These are phyloP conservation scores for Liposcelis brunnea DNA, from an alignment of 2,888 invertebrate species.

Conservation along the genomic window DNA sequence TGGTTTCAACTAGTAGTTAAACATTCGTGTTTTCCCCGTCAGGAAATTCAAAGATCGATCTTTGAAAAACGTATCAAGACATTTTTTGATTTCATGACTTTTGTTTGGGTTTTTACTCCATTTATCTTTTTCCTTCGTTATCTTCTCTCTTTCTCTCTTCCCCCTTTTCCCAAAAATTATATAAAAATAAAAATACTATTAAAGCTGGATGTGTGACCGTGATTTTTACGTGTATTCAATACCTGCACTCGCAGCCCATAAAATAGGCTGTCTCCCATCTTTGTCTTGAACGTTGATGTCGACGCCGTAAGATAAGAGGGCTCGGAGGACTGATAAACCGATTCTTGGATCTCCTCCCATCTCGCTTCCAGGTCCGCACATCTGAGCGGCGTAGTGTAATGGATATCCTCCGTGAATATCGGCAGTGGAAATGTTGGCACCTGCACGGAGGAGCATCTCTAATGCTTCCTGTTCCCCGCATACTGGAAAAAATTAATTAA, in stretches of 20 bases:
- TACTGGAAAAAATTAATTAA: slow-evolving; percentile 41
- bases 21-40: too few relatives aligned
- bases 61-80: too few relatives aligned
- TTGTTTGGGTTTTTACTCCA: too few relatives aligned
- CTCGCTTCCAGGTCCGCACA: slow-evolving; percentile 70
- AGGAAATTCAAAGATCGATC: too few relatives aligned
- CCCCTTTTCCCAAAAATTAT: too few relatives aligned
- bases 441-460: slow-evolving; percentile 64
- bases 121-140: too few relatives aligned
- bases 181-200: too few relatives aligned
- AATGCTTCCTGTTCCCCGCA: slow-evolving; percentile 86
- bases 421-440: slow-evolving; percentile 72
- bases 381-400: slow-evolving; percentile 93
- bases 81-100: too few relatives aligned
- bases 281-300: slow-evolving; percentile 74
- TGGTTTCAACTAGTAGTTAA: too few relatives aligned
- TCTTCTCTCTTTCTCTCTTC: too few relatives aligned
- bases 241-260: slow-evolving; percentile 96
- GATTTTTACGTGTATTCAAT: slow-evolving; percentile 13
- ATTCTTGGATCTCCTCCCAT: slow-evolving; percentile 30
- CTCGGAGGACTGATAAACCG: slow-evolving; percentile 64
- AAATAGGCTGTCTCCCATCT: slow-evolving; percentile 81
- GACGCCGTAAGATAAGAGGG: slow-evolving; percentile 57
- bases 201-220: too few relatives aligned
- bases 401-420: slow-evolving; percentile 93